Base-by-base conservation (phyloP, 2,797 vertebrate genomes). In the Benthosema pterotum region DNA sequence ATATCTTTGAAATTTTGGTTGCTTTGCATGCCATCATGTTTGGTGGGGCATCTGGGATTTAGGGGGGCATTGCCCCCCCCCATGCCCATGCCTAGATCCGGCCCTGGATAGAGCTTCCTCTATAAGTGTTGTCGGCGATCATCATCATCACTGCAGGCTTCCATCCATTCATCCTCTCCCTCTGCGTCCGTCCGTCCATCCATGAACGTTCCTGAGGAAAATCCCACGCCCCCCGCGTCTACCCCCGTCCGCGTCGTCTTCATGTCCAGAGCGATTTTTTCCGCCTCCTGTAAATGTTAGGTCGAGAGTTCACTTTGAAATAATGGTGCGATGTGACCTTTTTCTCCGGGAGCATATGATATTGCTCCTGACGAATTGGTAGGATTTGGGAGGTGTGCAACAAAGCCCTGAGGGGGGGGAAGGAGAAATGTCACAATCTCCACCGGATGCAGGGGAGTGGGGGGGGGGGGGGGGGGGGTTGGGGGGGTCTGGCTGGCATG, bases 251-350 rank as follows among this genome's bases (percentile, higher is more conserved):
- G 19, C 19, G 19, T n/a, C 19, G 54, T 84, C 79, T 53, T 82
- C 71, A 58, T 77, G 76, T 72, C 78, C 70, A 70, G 69, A 43
- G 79, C 69, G 86, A 83, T 89, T 88, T 89, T 89, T 62, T 72
- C 60, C 60, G 75, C 83, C 78, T 85, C 78, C 79, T 77, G 80
- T 88, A 92, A 93, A 93, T 88, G 90, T 88, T 91, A 89, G 89
- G 91, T 90, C 87, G 67, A 88, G 88, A 90, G 90, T 91, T 92
- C 88, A 83, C 77, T 84, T 78, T 85, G 85, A 89, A 91, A 91
- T 92, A 90, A 92, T 92, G 85, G 89, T 83, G 83, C 82, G 67
- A 11, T 84, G 88, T 92, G 91, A 93, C 91, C 91, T 93, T 92
- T 91, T 84, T 88, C 58, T 77, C 82, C 68, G 66, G 64, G 67